These are phyloP conservation scores for Apodemus speciosus DNA, from an alignment of 2,113 vertebrate genomes.

Conservation along the genomic window DNA sequence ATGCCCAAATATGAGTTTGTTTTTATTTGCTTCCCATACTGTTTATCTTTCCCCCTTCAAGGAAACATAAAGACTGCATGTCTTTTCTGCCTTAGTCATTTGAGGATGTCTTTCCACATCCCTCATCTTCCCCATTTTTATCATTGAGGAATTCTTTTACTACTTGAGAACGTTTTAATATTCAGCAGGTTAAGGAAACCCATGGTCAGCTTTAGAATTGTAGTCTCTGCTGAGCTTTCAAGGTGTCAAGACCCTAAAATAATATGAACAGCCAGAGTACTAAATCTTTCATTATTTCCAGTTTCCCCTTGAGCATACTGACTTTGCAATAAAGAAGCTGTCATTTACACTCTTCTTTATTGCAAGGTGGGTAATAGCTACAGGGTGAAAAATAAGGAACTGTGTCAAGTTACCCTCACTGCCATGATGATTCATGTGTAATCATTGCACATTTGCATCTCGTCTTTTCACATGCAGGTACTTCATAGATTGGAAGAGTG, in stretches of 20 bases:
- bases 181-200: slow-evolving; percentile 75
- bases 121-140: neutral
- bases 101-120: neutral
- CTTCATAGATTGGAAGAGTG: slow-evolving; percentile 96
- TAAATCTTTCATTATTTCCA: slow-evolving; percentile 81
- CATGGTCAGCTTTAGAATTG: slow-evolving; percentile 69
- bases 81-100: neutral
- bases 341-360: slow-evolving; percentile 81
- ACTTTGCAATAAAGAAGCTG: slow-evolving; percentile 74
- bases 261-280: slow-evolving; percentile 73
- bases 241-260: slow-evolving; percentile 76
- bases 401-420: slow-evolving; percentile 66
- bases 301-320: slow-evolving; percentile 78
- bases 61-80: neutral
- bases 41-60: neutral
- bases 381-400: slow-evolving; percentile 72
- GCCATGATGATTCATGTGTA: slow-evolving; percentile 76
- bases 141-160: slow-evolving; percentile 39
- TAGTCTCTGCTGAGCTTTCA: slow-evolving; percentile 71
- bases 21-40: neutral
- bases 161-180: slow-evolving; percentile 70
- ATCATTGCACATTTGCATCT: slow-evolving; percentile 78
- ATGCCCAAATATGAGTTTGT: neutral
- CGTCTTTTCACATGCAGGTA: slow-evolving; percentile 87
- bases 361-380: slow-evolving; percentile 70